phyloP scores from a whole-genome alignment of 64 coral and sea anemone genomes.

The Montipora efflorescens region DNA sequence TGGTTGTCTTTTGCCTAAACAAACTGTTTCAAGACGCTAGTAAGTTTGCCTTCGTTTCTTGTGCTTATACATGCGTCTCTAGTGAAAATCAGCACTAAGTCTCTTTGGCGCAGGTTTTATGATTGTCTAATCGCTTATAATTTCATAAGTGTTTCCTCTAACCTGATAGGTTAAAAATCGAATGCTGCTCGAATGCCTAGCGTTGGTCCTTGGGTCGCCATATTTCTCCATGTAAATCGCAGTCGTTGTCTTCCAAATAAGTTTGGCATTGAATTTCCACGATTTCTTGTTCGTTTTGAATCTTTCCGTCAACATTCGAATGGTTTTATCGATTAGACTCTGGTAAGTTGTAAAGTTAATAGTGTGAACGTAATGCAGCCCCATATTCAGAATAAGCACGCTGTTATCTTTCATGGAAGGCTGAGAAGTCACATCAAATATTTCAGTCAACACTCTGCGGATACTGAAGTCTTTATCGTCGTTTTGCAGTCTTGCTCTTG shows the following conservation, averaged over 20 bases:
- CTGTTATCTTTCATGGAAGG: slow-evolving; percentile 56
- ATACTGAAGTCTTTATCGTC: slow-evolving; percentile 84
- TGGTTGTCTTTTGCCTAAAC: too few species aligned
- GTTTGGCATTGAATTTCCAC: slow-evolving; percentile 56
- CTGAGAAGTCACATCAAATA: slow-evolving; percentile 36
- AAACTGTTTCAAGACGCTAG: too few species aligned
- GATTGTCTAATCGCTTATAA: too few species aligned
- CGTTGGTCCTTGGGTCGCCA: slow-evolving; percentile 79
- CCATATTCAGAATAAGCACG: slow-evolving; percentile 81
- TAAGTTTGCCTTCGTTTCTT: too few species aligned
- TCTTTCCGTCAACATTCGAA: slow-evolving; percentile 66
- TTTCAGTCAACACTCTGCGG: slow-evolving; percentile 75
- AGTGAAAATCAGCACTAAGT: too few species aligned
- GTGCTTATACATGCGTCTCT: too few species aligned
- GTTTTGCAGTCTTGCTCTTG: slow-evolving; percentile 66
- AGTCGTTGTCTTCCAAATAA: slow-evolving; percentile 96
- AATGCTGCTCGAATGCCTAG: slow-evolving; percentile 74
- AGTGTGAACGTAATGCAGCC: slow-evolving; percentile 94
- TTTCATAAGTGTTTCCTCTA: background rate
- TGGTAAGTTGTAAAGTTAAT: slow-evolving; percentile 85
- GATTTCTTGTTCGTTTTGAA: slow-evolving; percentile 24
- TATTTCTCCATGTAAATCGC: slow-evolving; percentile 91
- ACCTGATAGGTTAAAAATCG: slow-evolving; percentile 95
- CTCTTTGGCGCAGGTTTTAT: background rate
- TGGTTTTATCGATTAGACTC: slow-evolving; percentile 70